Evolutionary conservation across 2,797 vertebrate genomes (phyloP), one percentile per base, ranked within the genome.

Genomic region (Denticeps clupeoides): DNA sequence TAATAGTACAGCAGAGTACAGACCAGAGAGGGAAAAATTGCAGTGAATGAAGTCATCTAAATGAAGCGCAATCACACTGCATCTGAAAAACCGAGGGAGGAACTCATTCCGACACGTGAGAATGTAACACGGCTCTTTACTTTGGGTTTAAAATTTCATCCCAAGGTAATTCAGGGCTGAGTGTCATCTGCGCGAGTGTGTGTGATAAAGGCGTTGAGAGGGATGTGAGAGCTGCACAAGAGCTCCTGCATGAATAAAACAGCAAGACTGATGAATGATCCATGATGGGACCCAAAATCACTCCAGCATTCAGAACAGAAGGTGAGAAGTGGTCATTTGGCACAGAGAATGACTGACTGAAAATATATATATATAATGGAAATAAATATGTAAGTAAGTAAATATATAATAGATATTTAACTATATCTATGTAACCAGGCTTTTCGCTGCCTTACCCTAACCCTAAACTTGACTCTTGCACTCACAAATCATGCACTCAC

Each of bases 231-330:
- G 47, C 8, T 6, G n/a, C n/a, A n/a, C n/a, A n/a, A n/a, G n/a
- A n/a, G n/a, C n/a, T n/a, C n/a, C n/a, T n/a, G 4, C 18, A 50
- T 64, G 49, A 51, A 69, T 66, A 59, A 67, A 70, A 65, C 61
- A 68, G 44, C 28, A 22, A 28, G 38, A 22, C 31, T 49, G 55
- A 52, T 59, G 55, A 56, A 62, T 37, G 52, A 64, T 42, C 33
- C 19, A 33, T 29, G 51, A 56, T 45, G 35, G 43, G 10, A 43
- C 45, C 59, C 13, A 47, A 31, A 46, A 31, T 16, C 32, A 53
- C 46, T 47, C 25, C 12, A 21, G 32, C 35, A 43, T 22, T 40
- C 25, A 27, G 55, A 35, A 45, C 21, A 24, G 28, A 37, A 46
- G 42, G 49, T 40, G 49, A 56, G 26, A 58, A 51, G 45, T 47